Evolutionary conservation across 2,888 invertebrate genomes (phyloP), one percentile per base, ranked within the genome.

Genomic region (Idaea straminata): DNA sequence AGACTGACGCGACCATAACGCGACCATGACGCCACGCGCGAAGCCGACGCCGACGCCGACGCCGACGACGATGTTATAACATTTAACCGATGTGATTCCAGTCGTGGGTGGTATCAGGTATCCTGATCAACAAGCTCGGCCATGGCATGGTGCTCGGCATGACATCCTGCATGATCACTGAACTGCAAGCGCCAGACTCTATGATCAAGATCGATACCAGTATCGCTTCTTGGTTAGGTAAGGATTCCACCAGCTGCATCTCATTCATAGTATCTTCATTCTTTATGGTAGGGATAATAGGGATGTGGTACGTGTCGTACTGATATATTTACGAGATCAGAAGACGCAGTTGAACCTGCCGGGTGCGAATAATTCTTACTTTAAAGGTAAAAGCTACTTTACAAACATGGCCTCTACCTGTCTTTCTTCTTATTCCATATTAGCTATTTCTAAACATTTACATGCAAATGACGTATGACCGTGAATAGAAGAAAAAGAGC

Each of bases 201-300:
- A 38, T 38, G 1, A 63, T 63, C n/a, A 60, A 63, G 34, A 16
- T 59, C n/a, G 60, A 60, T 25, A 25, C 47, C 0, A 47, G 34
- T 6, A 38, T 59, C 7, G 59, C 63, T 35, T 63, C 63, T 38
- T 63, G 63, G 63, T n/a, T 63, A 15, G 63, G 63, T 63, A 60
- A 59, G 62, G 35, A 61, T 38, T 25, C 3, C 25, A 25, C 25
- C 3, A 25, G 25, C 25, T 25, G 25, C 25, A 25, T 25, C 25
- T n/a, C n/a, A n/a, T n/a, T n/a, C n/a, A n/a, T n/a, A n/a, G 25
- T 25, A 25, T 25, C 25, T 25, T 25, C 25, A 25, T 25, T 3
- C 25, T 2, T 25, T 25, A 2, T 1, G 25, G 25, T 25, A 25
- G 25, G 25, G 25, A 57, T 57, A 57, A 57, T 57, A 57, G 10